Conservation (phyloP, 30 jellyfish, hydroid and myxozoan genomes). For the Phacellophora camtschatica region DNA sequence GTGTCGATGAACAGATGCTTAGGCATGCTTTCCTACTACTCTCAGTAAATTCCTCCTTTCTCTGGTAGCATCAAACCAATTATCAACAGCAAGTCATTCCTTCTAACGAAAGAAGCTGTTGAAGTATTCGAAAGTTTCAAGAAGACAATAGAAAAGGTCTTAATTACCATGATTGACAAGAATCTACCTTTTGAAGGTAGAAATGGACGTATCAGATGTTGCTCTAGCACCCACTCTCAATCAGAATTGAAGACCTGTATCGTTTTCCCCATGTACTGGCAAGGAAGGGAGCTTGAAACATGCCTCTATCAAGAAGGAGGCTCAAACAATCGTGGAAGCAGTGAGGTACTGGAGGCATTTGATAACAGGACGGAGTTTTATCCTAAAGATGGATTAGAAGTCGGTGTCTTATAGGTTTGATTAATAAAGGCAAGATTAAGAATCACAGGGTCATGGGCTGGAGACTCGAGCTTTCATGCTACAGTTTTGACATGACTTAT, state of each 20-base stretch:
- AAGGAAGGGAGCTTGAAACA: conserved; percentile 28
- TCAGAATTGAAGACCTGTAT: conserved; percentile 82
- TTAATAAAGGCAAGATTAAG: conserved; percentile 1
- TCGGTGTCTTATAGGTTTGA: conserved; percentile 53
- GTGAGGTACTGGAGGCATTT: conserved; percentile 53
- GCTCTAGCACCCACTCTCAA: conserved; percentile 76
- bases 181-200: conserved; percentile 12
- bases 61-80: conserved; percentile 59
- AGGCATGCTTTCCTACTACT: conserved; percentile 77
- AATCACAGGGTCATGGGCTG: conserved; percentile 48
- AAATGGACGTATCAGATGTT: conserved; percentile 65
- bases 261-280: conserved; percentile 64
- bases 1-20: conserved; percentile 22
- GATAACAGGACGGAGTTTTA: conserved; percentile 52
- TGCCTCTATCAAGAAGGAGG: conserved; percentile 73
- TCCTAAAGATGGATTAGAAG: conserved; percentile 75
- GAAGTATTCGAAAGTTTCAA: conserved; percentile 50
- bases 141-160: conserved; percentile 14
- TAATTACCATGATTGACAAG: conserved; percentile 29
- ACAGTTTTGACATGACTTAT: conserved; percentile 44
- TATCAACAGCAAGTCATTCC: conserved; percentile 35
- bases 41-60: conserved; percentile 54
- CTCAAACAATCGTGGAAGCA: conserved; percentile 76
- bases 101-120: conserved; percentile 13
- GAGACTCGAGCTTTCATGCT: conserved; percentile 50